Conservation (phyloP, 2,113 vertebrate species). For the Pedetes capensis region DNA sequence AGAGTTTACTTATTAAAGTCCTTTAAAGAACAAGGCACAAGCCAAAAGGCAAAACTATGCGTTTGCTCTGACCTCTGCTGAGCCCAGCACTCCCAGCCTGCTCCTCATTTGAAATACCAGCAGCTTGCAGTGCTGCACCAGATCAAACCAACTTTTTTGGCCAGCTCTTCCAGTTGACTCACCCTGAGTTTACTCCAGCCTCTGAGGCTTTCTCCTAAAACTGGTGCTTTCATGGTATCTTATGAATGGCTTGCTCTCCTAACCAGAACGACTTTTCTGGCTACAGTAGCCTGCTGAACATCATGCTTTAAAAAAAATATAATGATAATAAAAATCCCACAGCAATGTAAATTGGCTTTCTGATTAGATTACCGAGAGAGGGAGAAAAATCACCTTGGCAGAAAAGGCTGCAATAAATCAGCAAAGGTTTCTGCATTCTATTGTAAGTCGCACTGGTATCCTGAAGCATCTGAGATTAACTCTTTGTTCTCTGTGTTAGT, state of each 20-base stretch:
- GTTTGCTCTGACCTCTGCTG: not conserved
- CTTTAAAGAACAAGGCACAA: not conserved
- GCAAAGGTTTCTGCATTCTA: not conserved
- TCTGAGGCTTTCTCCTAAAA: not conserved
- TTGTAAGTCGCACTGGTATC: not conserved
- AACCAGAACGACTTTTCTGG: not conserved
- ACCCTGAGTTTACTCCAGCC: not conserved
- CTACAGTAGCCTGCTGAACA: not conserved
- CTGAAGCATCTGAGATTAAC: not conserved
- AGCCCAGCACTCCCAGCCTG: not conserved
- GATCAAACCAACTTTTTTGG: not conserved
- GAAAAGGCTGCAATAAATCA: not conserved
- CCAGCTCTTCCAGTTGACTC: not conserved
- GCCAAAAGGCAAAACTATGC: not conserved
- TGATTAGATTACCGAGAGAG: not conserved
- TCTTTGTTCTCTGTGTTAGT: not conserved
- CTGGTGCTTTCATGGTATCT: not conserved
- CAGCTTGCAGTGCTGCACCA: not conserved
- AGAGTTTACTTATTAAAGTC: not conserved
- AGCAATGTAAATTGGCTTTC: constrained; percentile 16
- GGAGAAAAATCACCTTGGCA: not conserved
- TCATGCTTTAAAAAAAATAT: constrained; percentile 12
- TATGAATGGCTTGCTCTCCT: not conserved
- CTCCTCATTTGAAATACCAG: not conserved
- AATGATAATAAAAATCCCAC: constrained; percentile 29